Base-by-base conservation (phyloP, 2,888 invertebrate genomes). In the Standfussiana lucernea region DNA sequence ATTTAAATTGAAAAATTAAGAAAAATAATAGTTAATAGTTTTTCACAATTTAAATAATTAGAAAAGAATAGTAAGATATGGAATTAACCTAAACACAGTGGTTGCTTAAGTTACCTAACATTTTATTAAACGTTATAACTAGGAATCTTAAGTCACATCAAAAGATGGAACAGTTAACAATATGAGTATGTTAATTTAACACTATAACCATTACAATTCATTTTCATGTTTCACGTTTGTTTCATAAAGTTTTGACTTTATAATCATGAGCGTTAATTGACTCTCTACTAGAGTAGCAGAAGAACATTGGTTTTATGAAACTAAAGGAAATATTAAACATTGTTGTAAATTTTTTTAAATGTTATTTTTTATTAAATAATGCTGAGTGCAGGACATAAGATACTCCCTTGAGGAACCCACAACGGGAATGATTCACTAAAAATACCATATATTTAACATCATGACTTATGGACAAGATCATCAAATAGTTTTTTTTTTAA, bases 171-270 rank as follows among this genome's bases (percentile, higher is more conserved):
- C 24, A 13, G 13, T 35, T 35, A 40, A 40, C 15, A 40, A 40
- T 40, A 40, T 40, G 10, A 11, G 32, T 67, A 53, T 80, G 28
- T 21, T 67, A 64, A 67, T 74, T 53, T 80, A 4, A 32, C 24
- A 40, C 67, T 62, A 62, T 80, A 73, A 79, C 59, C 40, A 67
- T 79, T 47, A 67, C 8, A 79, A 68, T 79, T 80, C 47, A 75
- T 80, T 40, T n/a, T n/a, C n/a, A n/a, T n/a, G n/a, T n/a, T n/a
- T n/a, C n/a, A 47, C 62, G 15, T 35, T 56, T 47, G n/a, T 79
- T 65, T 65, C 53, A 79, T 65, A 40, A 21, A 74, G 47, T 28
- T 59, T 50, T 47, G 37, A 45, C 21, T 53, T 40, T 59, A 66
- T 74, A 62, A 79, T 72, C n/a, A 32, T 32, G 5, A 67, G 61